Base-by-base conservation (phyloP, 1,140 invertebrate species). In the Drosophila mauritiana region DNA sequence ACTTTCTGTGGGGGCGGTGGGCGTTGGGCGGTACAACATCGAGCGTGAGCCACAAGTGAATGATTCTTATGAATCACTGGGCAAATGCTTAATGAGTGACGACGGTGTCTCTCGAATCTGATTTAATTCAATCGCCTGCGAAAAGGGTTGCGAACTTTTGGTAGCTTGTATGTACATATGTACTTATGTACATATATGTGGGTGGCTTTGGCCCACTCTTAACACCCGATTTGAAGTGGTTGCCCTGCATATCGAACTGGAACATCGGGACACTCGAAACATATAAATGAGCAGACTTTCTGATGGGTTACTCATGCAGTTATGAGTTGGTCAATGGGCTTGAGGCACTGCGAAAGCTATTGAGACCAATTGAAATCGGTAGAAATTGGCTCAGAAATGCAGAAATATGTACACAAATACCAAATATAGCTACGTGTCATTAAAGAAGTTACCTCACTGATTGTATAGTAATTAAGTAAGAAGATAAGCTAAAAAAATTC, bases 11-110 rank as follows among this genome's bases (percentile, higher is more conserved):
- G 73, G 31, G 39, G 11, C 11, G 51, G 61, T 22, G 39, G 69
- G 25, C 49, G 69, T 49, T 27, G 20, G 72, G 46, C 42, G 51
- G 17, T 36, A 2, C 31, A 12, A 49, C 27, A 63, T 10, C 43
- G 61, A 88, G 77, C 79, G 75, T 86, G 84, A 49, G 76, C 76
- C 63, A 83, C 78, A 83, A 88, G 55, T 80, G 75, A 88, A 88
- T 73, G 75, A 52, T 83, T 53, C 58, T 83, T 79, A 82, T 88
- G 84, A 88, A 68, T 88, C 83, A 88, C 57, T 63, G 67, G 70
- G 37, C 56, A 81, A 88, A 79, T 79, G 65, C 58, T 76, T 83
- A 82, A 88, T 79, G 48, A 83, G 68, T 88, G 75, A 86, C 69
- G 54, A 36, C 49, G 51, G 55, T 52, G 59, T 31, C 58, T 43